Percentiles rank a stretch among this genome's conserved stretches.
phyloP scores from a whole-genome alignment of 2,888 invertebrate genomes.

The Pammene fasciana region DNA sequence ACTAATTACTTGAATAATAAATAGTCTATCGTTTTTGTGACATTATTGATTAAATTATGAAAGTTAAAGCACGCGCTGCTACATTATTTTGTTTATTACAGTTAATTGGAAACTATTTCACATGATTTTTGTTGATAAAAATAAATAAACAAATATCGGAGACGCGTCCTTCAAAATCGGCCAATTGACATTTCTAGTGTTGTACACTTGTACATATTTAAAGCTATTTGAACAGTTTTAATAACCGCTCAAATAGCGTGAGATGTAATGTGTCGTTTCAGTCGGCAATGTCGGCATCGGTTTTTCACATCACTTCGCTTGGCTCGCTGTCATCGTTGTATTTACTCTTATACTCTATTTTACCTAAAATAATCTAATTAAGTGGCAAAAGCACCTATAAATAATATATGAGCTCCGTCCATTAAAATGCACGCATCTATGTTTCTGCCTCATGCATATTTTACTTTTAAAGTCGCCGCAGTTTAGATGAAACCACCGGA shows the following conservation, averaged over 20 bases:
- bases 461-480: not conserved
- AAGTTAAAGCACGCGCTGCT: not conserved
- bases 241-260: conserved; percentile 5
- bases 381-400: not conserved
- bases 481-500: not conserved
- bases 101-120: not conserved
- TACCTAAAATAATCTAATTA: not conserved
- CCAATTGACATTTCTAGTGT: conserved; percentile 24
- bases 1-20: not conserved
- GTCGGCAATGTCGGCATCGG: no score
- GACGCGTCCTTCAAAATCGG: conserved; percentile 6
- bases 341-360: not conserved
- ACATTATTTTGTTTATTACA: not conserved
- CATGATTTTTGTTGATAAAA: conserved; percentile 12
- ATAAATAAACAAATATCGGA: conserved; percentile 37
- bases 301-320: conserved; percentile 1
- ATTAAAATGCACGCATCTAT: not conserved
- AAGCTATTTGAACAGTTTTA: not conserved
- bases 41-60: not conserved
- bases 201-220: not conserved
- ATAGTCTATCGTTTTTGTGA: not conserved
- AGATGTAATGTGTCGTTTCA: no score
- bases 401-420: not conserved
- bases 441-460: not conserved
- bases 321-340: not conserved